These are phyloP conservation scores for Eulithis testata DNA, from an alignment of 2,888 invertebrate species.

Conservation along the genomic window DNA sequence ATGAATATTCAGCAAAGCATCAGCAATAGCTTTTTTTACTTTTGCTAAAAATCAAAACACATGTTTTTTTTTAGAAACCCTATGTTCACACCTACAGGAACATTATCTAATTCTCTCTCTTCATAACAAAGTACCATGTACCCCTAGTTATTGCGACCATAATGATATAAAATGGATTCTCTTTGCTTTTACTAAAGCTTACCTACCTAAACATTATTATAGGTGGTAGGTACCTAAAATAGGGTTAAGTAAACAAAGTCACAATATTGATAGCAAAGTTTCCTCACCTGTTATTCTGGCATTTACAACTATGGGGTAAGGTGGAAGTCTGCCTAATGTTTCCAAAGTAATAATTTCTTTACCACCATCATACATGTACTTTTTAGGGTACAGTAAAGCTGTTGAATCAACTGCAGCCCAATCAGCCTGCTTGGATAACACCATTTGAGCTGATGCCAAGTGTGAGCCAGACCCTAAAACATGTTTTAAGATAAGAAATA, in stretches of 20 bases:
- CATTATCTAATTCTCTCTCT: too few relatives aligned
- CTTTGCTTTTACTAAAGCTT: too few relatives aligned
- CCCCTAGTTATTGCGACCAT: too few relatives aligned
- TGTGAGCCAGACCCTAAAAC: constrained; percentile 84
- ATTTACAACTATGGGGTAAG: constrained; percentile 87
- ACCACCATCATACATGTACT: constrained; percentile 82
- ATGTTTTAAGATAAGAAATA: not conserved
- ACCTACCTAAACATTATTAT: too few relatives aligned
- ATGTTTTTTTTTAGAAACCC: not conserved
- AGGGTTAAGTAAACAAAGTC: not conserved
- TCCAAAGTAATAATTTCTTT: constrained; percentile 84
- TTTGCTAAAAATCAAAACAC: constrained; percentile 62
- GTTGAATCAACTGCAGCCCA: constrained; percentile 87
- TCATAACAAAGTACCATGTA: too few relatives aligned
- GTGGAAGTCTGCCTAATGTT: constrained; percentile 87
- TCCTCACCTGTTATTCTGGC: constrained; percentile 80
- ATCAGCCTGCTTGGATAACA: constrained; percentile 85
- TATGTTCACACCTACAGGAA: too few relatives aligned
- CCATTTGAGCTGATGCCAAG: constrained; percentile 86
- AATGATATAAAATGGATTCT: too few relatives aligned
- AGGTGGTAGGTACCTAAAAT: not conserved
- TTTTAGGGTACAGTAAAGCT: constrained; percentile 81
- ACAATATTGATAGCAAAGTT: not conserved
- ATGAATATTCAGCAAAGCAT: constrained; percentile 70
- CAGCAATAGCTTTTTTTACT: constrained; percentile 66